Percentiles rank a stretch among this genome's conserved stretches.
Conservation (phyloP, 2,797 vertebrate genomes). For the Mycteria americana region DNA sequence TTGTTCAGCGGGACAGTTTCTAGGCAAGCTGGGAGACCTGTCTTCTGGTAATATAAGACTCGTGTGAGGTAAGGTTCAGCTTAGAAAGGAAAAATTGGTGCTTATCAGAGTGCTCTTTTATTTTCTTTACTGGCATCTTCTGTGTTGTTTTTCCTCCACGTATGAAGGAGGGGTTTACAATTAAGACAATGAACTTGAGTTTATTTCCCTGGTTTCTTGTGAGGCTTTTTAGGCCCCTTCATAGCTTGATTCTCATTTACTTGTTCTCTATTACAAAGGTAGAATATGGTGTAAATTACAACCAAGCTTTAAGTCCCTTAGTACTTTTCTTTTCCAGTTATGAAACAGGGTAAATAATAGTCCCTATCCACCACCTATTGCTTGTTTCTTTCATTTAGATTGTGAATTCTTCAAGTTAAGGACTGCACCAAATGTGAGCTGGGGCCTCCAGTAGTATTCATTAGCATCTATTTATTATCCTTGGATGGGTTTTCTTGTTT, state of each 20-base stretch:
- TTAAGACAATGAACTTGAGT: background rate
- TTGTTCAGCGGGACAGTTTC: background rate
- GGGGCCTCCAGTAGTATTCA: background rate
- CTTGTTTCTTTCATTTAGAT: background rate
- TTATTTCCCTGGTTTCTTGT: background rate
- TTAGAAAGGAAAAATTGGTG: background rate
- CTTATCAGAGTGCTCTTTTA: background rate
- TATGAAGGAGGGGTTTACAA: background rate
- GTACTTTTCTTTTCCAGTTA: background rate
- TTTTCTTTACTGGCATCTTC: background rate
- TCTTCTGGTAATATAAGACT: background rate
- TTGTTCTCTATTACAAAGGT: background rate
- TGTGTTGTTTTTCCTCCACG: background rate
- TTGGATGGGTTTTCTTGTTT: background rate
- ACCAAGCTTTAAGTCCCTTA: background rate
- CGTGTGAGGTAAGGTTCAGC: background rate
- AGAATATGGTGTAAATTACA: background rate
- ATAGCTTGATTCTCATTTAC: background rate
- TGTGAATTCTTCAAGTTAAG: background rate
- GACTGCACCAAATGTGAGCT: background rate
- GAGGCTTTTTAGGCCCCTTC: background rate
- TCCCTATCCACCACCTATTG: background rate
- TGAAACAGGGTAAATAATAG: background rate
- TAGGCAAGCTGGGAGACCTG: background rate
- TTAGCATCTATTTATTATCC: background rate